Conservation (phyloP, 2,888 invertebrate genomes). For the Griposia aprilina region DNA sequence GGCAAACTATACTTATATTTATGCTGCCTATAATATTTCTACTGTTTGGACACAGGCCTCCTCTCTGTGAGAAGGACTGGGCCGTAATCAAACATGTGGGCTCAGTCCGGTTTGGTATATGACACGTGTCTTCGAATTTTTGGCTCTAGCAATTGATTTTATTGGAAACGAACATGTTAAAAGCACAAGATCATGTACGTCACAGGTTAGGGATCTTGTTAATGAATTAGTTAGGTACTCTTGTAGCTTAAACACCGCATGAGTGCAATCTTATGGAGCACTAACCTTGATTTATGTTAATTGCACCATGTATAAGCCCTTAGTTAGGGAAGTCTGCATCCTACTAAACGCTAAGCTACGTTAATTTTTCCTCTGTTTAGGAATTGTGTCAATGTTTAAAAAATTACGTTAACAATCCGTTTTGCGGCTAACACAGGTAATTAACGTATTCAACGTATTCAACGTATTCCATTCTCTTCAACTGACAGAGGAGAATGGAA, state of each 20-base stretch:
- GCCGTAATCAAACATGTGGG: neutral
- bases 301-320: neutral
- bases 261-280: too few species aligned
- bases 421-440: neutral
- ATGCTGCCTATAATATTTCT: neutral
- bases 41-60: neutral
- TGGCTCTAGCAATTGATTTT: neutral
- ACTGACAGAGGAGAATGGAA: neutral
- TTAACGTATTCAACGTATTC: neutral
- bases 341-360: neutral
- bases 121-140: neutral
- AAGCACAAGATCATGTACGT: neutral
- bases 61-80: neutral
- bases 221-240: too few species aligned
- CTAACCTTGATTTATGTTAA: too few species aligned
- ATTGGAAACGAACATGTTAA: neutral
- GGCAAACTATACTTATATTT: neutral
- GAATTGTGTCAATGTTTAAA: neutral
- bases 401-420: neutral
- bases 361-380: neutral
- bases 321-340: neutral
- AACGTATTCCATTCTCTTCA: neutral
- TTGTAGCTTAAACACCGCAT: too few species aligned
- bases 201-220: too few species aligned
- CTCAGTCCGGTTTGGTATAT: neutral